These are phyloP conservation scores for Resseliella maxima DNA, from an alignment of 2,888 invertebrate genomes.

Conservation along the genomic window DNA sequence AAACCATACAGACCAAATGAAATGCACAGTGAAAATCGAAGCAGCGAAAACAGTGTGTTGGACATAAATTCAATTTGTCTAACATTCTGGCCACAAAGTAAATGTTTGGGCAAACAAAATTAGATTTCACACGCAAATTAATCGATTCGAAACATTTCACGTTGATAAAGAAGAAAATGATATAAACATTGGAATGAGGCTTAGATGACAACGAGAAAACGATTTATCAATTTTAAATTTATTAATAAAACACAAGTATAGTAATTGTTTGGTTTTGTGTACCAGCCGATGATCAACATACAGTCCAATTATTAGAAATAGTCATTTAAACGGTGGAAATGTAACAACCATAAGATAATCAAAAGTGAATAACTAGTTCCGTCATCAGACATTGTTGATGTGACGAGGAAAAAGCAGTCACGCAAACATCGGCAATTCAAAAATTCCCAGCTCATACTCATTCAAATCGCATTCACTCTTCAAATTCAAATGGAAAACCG, in stretches of 20 bases:
- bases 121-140: constrained; percentile 38
- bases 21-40: constrained; percentile 25
- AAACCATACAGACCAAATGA: not conserved
- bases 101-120: constrained; percentile 39
- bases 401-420: constrained; percentile 24
- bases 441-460: not conserved
- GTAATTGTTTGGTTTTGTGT: constrained; percentile 14
- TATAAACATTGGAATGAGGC: not conserved
- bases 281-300: not conserved
- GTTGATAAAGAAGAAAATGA: not conserved
- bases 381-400: not conserved
- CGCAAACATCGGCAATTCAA: not conserved
- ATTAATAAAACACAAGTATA: constrained; percentile 38
- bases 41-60: not conserved
- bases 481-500: not conserved
- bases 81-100: not conserved
- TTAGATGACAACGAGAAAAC: not conserved
- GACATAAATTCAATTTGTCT: constrained; percentile 36
- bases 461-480: constrained; percentile 9
- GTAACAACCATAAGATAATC: constrained; percentile 30
- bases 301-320: not conserved
- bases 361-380: constrained; percentile 35
- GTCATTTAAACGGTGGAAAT: not conserved
- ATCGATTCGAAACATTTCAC: not conserved
- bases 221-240: constrained; percentile 45